Percentiles rank a stretch among this genome's conserved stretches.
Evolutionary conservation across 2,888 invertebrate species (phyloP).

Genomic region (Acanthopleura granulata): DNA sequence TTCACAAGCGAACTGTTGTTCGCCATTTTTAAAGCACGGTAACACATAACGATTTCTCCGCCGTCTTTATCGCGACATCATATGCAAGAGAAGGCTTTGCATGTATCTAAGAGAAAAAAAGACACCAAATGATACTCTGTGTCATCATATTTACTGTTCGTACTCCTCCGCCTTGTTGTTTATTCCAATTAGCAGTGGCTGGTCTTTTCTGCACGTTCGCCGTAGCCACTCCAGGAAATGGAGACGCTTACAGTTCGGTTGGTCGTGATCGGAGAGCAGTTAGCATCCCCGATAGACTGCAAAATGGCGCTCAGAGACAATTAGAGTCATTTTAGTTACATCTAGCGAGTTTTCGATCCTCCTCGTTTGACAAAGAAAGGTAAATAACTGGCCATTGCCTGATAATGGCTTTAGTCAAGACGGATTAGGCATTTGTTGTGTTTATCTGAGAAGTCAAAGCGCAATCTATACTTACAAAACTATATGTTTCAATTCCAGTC

Average conservation of each 20-base stretch:
- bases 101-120: neutral
- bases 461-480: too few relatives aligned
- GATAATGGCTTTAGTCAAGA: neutral
- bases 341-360: conserved; percentile 8
- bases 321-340: neutral
- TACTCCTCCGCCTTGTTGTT: neutral
- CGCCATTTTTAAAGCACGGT: too few relatives aligned
- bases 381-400: conserved; percentile 2
- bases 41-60: too few relatives aligned
- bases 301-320: neutral
- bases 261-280: neutral
- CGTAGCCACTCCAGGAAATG: neutral
- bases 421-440: neutral
- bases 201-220: conserved; percentile 4
- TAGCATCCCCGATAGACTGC: neutral
- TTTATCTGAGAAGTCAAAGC: too few relatives aligned
- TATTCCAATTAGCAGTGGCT: neutral
- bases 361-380: neutral
- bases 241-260: neutral
- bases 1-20: too few relatives aligned
- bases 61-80: too few relatives aligned
- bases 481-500: too few relatives aligned
- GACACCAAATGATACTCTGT: conserved; percentile 6
- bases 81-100: too few relatives aligned
- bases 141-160: conserved; percentile 7